phyloP scores from a whole-genome alignment of 2,888 invertebrate genomes.

The Atethmia centrago region DNA sequence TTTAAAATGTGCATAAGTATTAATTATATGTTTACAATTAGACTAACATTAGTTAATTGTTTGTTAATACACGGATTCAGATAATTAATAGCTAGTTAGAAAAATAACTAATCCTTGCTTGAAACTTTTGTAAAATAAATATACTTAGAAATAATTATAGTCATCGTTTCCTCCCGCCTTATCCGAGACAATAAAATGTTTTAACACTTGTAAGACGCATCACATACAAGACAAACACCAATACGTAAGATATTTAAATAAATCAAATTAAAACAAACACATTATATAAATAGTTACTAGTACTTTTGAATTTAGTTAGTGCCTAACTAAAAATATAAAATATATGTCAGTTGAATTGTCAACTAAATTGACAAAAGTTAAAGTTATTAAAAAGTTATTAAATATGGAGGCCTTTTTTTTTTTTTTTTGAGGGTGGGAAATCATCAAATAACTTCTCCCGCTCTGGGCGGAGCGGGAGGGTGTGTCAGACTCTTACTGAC shows the following conservation, averaged over 20 bases:
- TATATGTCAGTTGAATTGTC: background rate
- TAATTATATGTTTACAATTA: too few species aligned
- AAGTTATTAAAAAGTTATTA: too few species aligned
- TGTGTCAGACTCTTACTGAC: too few species aligned
- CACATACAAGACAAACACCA: background rate
- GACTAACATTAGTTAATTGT: constrained; percentile 6
- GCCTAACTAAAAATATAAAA: background rate
- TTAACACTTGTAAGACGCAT: background rate
- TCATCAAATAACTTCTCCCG: too few species aligned
- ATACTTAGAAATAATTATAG: too few species aligned
- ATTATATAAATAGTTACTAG: background rate
- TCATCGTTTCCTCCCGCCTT: too few species aligned
- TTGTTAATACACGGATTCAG: background rate
- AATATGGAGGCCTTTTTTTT: too few species aligned
- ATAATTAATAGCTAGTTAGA: background rate
- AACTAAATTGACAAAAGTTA: constrained; percentile 23
- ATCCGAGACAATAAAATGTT: too few species aligned
- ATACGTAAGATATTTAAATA: background rate
- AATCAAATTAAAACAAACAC: background rate
- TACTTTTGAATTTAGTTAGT: constrained; percentile 15
- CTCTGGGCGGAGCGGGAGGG: too few species aligned
- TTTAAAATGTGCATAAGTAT: background rate
- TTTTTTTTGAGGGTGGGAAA: too few species aligned
- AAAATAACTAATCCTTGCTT: too few species aligned
- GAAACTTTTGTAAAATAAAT: too few species aligned